Percentiles rank a stretch among this genome's conserved stretches.
Conservation (phyloP, 2,113 vertebrate species). For the Leucoraja erinaceus region DNA sequence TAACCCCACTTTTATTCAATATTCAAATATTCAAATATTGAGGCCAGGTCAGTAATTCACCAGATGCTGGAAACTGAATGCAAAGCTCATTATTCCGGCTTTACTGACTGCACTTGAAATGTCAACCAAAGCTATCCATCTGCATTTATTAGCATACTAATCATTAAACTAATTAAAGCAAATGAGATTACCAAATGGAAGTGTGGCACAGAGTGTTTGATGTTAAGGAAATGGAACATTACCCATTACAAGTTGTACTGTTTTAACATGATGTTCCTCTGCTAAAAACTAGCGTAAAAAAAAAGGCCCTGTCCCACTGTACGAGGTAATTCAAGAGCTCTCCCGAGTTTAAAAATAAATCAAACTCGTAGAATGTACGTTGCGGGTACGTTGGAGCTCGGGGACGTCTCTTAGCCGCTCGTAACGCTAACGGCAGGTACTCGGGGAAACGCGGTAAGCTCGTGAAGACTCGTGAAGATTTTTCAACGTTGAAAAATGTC, state of each 20-base stretch:
- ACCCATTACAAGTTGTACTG: too few species aligned
- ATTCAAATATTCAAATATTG: background rate
- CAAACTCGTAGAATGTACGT: too few species aligned
- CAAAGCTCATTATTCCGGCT: slow-evolving; percentile 9
- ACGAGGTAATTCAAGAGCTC: too few species aligned
- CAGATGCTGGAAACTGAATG: background rate
- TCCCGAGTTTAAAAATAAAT: too few species aligned
- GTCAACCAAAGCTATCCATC: background rate
- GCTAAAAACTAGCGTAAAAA: too few species aligned
- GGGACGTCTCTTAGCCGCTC: too few species aligned
- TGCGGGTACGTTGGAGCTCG: too few species aligned
- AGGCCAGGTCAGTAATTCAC: background rate
- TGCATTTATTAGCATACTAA: slow-evolving; percentile 30
- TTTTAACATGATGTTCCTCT: background rate
- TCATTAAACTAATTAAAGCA: background rate
- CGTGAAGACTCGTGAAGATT: too few species aligned
- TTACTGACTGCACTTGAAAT: background rate
- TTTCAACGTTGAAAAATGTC: too few species aligned
- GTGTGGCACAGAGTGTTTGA: background rate
- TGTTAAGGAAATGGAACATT: background rate
- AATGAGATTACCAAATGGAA: background rate
- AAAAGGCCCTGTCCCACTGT: too few species aligned
- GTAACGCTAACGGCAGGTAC: too few species aligned
- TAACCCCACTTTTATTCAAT: background rate
- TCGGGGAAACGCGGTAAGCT: too few species aligned